Percentiles rank a stretch among this genome's conserved stretches.
Conservation (phyloP, 2,888 invertebrate genomes). For the Agrotis segetum region DNA sequence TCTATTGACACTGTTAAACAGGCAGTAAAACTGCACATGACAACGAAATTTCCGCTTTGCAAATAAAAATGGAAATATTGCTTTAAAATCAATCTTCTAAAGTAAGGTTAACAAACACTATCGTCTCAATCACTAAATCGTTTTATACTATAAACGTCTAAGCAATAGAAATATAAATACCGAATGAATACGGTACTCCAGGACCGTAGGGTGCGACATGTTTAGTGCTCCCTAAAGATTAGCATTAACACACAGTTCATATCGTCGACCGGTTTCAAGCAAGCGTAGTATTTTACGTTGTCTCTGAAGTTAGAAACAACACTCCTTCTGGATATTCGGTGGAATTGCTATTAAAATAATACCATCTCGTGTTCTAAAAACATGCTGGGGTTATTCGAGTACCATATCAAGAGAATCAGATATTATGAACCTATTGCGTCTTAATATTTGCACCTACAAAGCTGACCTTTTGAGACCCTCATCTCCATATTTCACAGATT, state of each 20-base stretch:
- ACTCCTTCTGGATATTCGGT: neutral
- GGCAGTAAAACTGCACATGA: neutral
- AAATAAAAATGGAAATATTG: conserved; percentile 2
- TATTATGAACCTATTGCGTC: too few relatives aligned
- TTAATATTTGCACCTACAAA: neutral
- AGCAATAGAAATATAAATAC: neutral
- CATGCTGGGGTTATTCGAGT: too few relatives aligned
- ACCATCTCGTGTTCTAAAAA: neutral
- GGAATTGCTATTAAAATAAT: too few relatives aligned
- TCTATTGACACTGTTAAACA: neutral
- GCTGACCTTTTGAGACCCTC: neutral
- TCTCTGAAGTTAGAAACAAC: conserved; percentile 31
- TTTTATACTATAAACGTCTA: neutral
- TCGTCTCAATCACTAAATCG: neutral
- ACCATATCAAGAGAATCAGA: too few relatives aligned
- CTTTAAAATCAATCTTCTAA: conserved; percentile 11
- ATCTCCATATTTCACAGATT: too few relatives aligned
- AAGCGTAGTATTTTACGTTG: conserved; percentile 49
- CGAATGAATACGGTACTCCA: conserved; percentile 38
- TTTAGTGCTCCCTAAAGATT: conserved; percentile 51
- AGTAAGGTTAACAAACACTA: conserved; percentile 26
- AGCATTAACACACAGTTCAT: conserved; percentile 46
- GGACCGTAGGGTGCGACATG: conserved; percentile 16
- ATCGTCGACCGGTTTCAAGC: conserved; percentile 54
- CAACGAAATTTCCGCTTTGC: too few relatives aligned